Conservation (phyloP, 2,797 vertebrate species). For the Aotus griseimembra region DNA sequence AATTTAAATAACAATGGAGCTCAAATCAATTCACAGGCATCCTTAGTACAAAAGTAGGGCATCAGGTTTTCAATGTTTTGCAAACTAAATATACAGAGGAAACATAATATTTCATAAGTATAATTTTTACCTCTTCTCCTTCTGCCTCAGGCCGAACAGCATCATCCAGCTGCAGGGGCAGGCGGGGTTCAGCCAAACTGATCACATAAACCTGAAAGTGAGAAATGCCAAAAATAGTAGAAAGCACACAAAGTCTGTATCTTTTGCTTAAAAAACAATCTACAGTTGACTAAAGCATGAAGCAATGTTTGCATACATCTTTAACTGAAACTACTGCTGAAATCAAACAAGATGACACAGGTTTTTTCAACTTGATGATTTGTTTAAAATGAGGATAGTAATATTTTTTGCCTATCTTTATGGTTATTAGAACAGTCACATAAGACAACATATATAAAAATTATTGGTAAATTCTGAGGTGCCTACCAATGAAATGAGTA, state of each 20-base stretch:
- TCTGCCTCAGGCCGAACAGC: constrained; percentile 95
- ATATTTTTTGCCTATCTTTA: not conserved
- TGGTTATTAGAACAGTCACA: constrained; percentile 12
- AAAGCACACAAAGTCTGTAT: constrained; percentile 54
- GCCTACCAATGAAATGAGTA: not conserved
- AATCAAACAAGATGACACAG: not conserved
- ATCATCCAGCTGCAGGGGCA: constrained; percentile 97
- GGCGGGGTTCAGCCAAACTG: constrained; percentile 95
- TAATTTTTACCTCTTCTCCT: constrained; percentile 94
- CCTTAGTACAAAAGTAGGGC: not conserved
- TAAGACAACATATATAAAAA: not conserved
- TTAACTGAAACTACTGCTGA: constrained; percentile 52
- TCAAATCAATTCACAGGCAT: constrained; percentile 7
- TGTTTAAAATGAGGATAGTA: not conserved
- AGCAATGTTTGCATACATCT: constrained; percentile 77
- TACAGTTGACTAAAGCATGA: constrained; percentile 73
- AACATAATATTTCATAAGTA: constrained; percentile 45
- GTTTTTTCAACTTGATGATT: constrained; percentile 12
- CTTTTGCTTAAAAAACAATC: constrained; percentile 67
- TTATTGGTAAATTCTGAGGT: not conserved
- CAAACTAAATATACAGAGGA: constrained; percentile 33
- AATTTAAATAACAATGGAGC: constrained; percentile 43
- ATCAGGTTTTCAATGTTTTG: constrained; percentile 11
- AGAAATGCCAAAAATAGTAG: constrained; percentile 80
- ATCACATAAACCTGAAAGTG: constrained; percentile 95